phyloP scores from a whole-genome alignment of 1,140 invertebrate genomes.

The Lepidotrigona ventralis region DNA sequence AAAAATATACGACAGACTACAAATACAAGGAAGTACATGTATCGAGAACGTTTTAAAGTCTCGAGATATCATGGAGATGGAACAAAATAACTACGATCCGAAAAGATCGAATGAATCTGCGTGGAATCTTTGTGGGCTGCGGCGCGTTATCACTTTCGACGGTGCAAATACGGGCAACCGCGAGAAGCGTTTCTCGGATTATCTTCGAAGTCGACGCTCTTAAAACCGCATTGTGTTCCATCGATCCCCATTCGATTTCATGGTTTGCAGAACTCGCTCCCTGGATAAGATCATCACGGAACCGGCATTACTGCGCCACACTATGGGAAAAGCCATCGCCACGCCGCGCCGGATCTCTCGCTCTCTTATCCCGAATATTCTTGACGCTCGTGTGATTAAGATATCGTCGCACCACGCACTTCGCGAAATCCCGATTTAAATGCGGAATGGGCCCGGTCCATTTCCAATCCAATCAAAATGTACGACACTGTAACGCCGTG shows the following conservation, averaged over 20 bases:
- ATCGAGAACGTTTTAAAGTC: rapidly evolving
- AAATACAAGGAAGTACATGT: background rate
- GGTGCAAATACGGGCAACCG: constrained; percentile 13
- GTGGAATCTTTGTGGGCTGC: background rate
- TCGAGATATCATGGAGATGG: background rate
- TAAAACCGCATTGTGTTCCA: constrained; percentile 46
- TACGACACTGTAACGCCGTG: background rate
- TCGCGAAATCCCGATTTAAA: constrained; percentile 20
- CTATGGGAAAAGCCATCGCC: constrained; percentile 19
- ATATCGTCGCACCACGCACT: constrained; percentile 23
- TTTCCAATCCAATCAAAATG: background rate
- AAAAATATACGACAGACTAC: background rate
- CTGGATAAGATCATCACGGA: constrained; percentile 36
- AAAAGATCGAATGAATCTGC: background rate
- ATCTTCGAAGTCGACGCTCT: constrained; percentile 14
- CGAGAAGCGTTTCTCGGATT: constrained; percentile 3
- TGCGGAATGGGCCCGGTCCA: background rate
- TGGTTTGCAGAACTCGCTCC: constrained; percentile 34
- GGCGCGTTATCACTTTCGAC: constrained; percentile 31
- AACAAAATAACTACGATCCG: background rate
- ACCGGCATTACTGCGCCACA: background rate
- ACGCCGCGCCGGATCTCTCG: background rate
- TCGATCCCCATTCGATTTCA: constrained; percentile 46
- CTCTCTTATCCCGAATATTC: constrained; percentile 17
- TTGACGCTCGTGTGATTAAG: constrained; percentile 40